These are phyloP conservation scores for Selenia dentaria DNA, from an alignment of 2,888 invertebrate genomes.

Conservation along the genomic window DNA sequence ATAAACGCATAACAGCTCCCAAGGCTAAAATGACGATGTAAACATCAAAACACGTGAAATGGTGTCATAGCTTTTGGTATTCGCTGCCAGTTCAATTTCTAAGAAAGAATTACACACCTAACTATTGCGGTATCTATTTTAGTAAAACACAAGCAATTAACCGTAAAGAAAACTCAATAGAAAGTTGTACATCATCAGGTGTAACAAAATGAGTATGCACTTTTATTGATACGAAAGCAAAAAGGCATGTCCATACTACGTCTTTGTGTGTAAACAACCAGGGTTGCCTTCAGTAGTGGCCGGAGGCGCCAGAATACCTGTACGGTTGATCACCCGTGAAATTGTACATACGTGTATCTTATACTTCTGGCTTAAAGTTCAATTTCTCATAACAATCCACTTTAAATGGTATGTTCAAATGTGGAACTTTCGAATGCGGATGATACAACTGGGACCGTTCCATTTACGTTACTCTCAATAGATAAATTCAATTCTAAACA, in stretches of 20 bases:
- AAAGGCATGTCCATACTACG: conserved; percentile 54
- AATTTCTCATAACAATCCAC: conserved; percentile 19
- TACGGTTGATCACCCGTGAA: conserved; percentile 35
- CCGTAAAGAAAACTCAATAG: too few relatives aligned
- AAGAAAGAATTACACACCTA: conserved; percentile 16
- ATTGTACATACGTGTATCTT: conserved; percentile 18
- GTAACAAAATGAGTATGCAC: too few relatives aligned
- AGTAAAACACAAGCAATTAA: conserved; percentile 2
- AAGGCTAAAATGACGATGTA: conserved; percentile 1
- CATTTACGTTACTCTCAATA: conserved; percentile 42
- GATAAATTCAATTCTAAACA: conserved; percentile 21
- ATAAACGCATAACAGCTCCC: too few relatives aligned
- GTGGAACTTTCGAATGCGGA: conserved; percentile 32
- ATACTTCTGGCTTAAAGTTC: conserved; percentile 17
- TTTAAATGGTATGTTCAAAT: conserved; percentile 1
- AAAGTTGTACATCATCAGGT: too few relatives aligned
- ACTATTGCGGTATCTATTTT: conserved; percentile 1
- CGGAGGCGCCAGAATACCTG: conserved; percentile 64
- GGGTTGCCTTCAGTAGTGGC: conserved; percentile 65
- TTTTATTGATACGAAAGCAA: neutral
- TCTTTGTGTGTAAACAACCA: conserved; percentile 48
- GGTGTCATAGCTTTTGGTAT: conserved; percentile 5
- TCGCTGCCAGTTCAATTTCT: conserved; percentile 11
- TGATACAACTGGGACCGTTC: conserved; percentile 60
- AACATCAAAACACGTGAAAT: conserved; percentile 9